Conservation (phyloP, 2,113 vertebrate species). For the Pomatorhinus ruficollis region DNA sequence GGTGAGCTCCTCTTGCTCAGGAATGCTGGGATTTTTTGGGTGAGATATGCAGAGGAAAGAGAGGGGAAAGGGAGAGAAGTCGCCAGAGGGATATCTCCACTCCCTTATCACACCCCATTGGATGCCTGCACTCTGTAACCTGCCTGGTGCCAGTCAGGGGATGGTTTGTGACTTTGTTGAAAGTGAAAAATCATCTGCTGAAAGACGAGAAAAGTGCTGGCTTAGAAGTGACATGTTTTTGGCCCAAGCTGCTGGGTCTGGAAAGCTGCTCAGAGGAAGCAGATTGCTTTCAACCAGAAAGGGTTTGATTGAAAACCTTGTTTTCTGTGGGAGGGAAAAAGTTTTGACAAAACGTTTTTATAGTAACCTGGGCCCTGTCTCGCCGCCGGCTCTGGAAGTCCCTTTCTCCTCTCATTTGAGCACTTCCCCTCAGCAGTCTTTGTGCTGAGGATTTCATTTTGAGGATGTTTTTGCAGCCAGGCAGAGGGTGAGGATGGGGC, state of each 20-base stretch:
- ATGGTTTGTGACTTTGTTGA: neutral
- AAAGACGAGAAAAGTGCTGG: constrained; percentile 14
- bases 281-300: neutral
- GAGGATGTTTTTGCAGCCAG: neutral
- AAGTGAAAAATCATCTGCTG: neutral
- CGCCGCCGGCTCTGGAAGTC: neutral
- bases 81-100: neutral
- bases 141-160: neutral
- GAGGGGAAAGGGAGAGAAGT: neutral
- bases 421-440: neutral
- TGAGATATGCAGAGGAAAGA: fast-evolving
- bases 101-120: neutral
- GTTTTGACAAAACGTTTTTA: neutral
- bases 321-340: neutral
- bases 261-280: neutral
- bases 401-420: neutral
- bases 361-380: neutral
- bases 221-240: neutral
- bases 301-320: neutral
- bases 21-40: neutral
- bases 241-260: neutral
- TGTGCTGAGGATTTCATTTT: fast-evolving
- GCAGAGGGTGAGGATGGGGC: neutral
- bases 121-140: neutral
- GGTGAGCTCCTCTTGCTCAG: neutral